phyloP scores from a whole-genome alignment of 2,888 invertebrate species.

The Lacanobia oleracea region DNA sequence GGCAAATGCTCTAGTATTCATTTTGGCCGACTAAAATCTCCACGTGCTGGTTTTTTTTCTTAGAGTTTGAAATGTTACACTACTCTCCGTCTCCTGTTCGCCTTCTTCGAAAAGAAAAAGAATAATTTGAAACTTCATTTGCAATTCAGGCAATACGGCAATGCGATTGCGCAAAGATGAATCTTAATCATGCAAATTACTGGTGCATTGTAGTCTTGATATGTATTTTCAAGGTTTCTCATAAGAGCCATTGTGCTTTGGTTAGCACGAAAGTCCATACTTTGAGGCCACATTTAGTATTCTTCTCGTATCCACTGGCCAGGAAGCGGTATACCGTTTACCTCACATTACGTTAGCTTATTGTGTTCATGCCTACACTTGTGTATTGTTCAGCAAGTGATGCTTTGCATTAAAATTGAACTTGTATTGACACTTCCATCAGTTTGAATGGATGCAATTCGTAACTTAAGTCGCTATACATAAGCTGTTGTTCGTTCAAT shows the following conservation, averaged over 20 bases:
- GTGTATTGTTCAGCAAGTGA: constrained; percentile 80
- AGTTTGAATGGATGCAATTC: constrained; percentile 30
- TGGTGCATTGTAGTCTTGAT: constrained; percentile 37
- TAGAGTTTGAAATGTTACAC: constrained; percentile 50
- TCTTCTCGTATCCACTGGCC: constrained; percentile 75
- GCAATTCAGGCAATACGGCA: constrained; percentile 29
- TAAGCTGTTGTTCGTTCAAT: constrained; percentile 6
- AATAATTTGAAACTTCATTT: constrained; percentile 28
- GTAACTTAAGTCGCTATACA: constrained; percentile 8
- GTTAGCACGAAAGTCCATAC: constrained; percentile 61
- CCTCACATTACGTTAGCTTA: constrained; percentile 84
- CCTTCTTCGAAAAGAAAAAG: constrained; percentile 37
- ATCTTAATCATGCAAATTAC: constrained; percentile 41
- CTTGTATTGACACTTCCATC: constrained; percentile 64
- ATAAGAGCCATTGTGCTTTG: constrained; percentile 32
- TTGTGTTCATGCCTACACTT: constrained; percentile 75
- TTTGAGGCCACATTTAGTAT: constrained; percentile 80
- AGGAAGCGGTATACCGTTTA: constrained; percentile 85
- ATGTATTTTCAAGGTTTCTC: constrained; percentile 26
- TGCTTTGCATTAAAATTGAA: constrained; percentile 79
- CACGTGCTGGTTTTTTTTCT: constrained; percentile 64
- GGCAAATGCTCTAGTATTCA: constrained; percentile 70
- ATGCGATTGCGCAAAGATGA: constrained; percentile 25
- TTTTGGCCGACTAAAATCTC: constrained; percentile 65
- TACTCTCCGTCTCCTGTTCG: constrained; percentile 20